Base-by-base conservation (phyloP, 2,797 vertebrate genomes). In the Helarctos malayanus region DNA sequence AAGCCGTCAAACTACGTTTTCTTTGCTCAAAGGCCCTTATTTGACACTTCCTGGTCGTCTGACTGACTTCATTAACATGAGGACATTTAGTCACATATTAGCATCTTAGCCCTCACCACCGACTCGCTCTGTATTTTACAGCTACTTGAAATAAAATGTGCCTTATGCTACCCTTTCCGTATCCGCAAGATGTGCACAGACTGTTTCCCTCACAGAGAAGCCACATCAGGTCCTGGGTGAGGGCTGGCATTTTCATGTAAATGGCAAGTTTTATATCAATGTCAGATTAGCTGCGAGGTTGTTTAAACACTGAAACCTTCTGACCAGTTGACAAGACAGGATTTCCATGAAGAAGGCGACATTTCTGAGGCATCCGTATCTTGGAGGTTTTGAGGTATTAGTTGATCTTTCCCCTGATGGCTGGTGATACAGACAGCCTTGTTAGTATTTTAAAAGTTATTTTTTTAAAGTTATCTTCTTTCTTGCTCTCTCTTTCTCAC, bases 201-300 rank as follows among this genome's bases (percentile, higher is more conserved):
- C 13, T 25, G 25, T 14, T 97, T 19, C 68, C 52, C 35, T 78
- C 86, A 38, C 5, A 38, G n/a, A 71, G 47, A 57, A 79, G 92
- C 80, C 21, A 11, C 45, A 11, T 84, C 54, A 3, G 16, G 94
- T 89, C 92, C 59, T 84, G 54, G 78, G 59, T 2, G 81, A 96
- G 45, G 29, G 8, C 61, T 97, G 96, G 61, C 45, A 97, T 98
- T 98, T 98, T 97, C 82, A 41, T 78, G 57, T 97, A 98, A 98
- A 97, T 98, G 91, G 89, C 89, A 97, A 49, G 75, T 96, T 97
- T 95, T 96, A 92, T 57, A 95, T 98, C 94, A 92, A 49, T 91
- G 93, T 98, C 97, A 97, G 93, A 92, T 78, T 94, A 90, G 83
- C 63, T 16, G 57, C 16, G 11, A 63, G 56, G 91, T 89, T 96